A percentile compares a stretch with the other conserved stretches of the same genome.
phyloP scores from a whole-genome alignment of 2,888 invertebrate species.

The Cheilosia variabilis region DNA sequence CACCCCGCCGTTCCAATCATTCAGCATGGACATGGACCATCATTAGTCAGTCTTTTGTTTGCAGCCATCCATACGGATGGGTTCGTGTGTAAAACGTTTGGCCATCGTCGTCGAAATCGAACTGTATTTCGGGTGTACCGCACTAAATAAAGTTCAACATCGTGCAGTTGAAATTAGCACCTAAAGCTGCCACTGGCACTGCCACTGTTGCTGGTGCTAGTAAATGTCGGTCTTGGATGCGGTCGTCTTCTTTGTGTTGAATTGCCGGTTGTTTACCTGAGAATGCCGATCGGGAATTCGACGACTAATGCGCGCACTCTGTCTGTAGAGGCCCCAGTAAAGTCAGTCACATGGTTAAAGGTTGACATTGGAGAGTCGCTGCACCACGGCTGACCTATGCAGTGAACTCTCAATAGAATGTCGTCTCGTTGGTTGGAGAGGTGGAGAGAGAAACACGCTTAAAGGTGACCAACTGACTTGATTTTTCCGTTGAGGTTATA shows the following conservation, averaged over 20 bases:
- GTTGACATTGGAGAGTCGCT: constrained; percentile 65
- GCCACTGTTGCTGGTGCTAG: neutral
- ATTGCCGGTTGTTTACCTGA: constrained; percentile 40
- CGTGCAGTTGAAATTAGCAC: constrained; percentile 71
- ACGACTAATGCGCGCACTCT: neutral
- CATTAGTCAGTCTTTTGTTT: constrained; percentile 44
- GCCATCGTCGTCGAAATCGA: constrained; percentile 38
- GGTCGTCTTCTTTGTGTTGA: constrained; percentile 24
- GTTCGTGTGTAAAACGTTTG: constrained; percentile 15
- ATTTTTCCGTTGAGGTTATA: too few species aligned
- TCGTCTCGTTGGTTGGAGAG: neutral
- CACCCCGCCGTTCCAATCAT: constrained; percentile 22
- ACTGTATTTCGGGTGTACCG: constrained; percentile 52
- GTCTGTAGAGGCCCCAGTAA: neutral
- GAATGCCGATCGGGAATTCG: neutral
- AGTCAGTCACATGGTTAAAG: constrained; percentile 44
- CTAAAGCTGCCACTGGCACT: constrained; percentile 7
- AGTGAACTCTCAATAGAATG: constrained; percentile 57
- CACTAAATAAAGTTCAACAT: constrained; percentile 73
- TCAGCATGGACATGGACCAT: constrained; percentile 39
- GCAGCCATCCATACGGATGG: too few species aligned
- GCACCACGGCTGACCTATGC: constrained; percentile 59
- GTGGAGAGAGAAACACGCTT: neutral
- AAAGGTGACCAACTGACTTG: too few species aligned
- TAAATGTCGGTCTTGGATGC: constrained; percentile 17